phyloP scores from a whole-genome alignment of 2,888 invertebrate genomes.

The Dascillus cervinus region DNA sequence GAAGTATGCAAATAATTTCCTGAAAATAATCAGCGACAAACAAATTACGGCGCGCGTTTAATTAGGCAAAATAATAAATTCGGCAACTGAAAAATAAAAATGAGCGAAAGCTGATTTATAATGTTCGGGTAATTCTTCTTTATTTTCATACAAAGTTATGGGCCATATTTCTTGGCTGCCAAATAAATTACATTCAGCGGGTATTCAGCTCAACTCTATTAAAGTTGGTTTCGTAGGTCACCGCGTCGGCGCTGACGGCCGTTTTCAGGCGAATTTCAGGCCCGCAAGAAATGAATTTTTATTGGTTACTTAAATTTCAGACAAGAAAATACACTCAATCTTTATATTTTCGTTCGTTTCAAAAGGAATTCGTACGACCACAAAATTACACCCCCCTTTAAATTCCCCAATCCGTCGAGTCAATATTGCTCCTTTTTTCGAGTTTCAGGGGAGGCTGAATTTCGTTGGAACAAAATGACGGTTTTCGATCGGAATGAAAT shows the following conservation, averaged over 20 bases:
- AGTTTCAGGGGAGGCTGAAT: too few relatives aligned
- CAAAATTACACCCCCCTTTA: too few relatives aligned
- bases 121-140: constrained; percentile 45
- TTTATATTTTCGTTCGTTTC: too few relatives aligned
- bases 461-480: too few relatives aligned
- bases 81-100: constrained; percentile 38
- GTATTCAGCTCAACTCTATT: constrained; percentile 43
- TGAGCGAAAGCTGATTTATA: constrained; percentile 43
- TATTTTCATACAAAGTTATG: constrained; percentile 46
- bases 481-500: too few relatives aligned
- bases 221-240: constrained; percentile 42
- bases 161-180: constrained; percentile 44
- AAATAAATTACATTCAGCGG: constrained; percentile 44
- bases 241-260: constrained; percentile 28
- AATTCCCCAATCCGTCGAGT: too few relatives aligned
- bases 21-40: neutral
- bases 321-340: constrained; percentile 18
- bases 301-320: constrained; percentile 18
- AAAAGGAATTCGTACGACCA: too few relatives aligned
- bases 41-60: constrained; percentile 33
- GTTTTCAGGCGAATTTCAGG: constrained; percentile 19
- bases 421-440: too few relatives aligned
- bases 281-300: constrained; percentile 19
- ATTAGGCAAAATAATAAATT: constrained; percentile 38
- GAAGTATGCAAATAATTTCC: too few relatives aligned